A percentile compares a stretch with the other conserved stretches of the same genome.
These are phyloP conservation scores for Suncus etruscus DNA, from an alignment of 2,113 vertebrate genomes.

Conservation along the genomic window DNA sequence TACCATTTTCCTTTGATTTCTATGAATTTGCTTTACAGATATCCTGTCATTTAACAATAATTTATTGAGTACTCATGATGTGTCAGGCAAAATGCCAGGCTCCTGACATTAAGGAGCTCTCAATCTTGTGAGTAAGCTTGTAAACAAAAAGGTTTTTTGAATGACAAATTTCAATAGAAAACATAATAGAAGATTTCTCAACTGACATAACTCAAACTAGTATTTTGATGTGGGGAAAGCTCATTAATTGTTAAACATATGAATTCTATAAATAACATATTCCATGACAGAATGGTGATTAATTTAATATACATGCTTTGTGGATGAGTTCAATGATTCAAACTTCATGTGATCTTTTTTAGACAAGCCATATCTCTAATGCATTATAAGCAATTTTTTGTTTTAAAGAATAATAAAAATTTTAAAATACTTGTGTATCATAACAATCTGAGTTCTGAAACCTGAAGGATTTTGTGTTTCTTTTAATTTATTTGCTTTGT, in stretches of 20 bases:
- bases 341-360: conserved; percentile 18
- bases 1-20: conserved; percentile 72
- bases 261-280: not conserved
- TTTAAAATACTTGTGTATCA: not conserved
- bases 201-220: conserved; percentile 40
- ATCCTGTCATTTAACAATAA: conserved; percentile 73
- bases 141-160: conserved; percentile 69
- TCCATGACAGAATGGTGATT: conserved; percentile 25
- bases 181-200: conserved; percentile 56
- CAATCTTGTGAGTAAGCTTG: conserved; percentile 55
- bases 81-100: conserved; percentile 77
- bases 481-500: too few relatives aligned
- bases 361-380: not conserved
- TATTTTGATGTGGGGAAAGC: conserved; percentile 61
- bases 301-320: conserved; percentile 55
- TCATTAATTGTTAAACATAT: conserved; percentile 8
- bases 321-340: not conserved
- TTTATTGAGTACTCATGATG: conserved; percentile 70
- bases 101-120: conserved; percentile 70
- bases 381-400: not conserved
- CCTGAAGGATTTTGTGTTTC: not conserved
- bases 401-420: conserved; percentile 39
- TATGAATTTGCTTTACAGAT: conserved; percentile 75
- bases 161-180: conserved; percentile 65
- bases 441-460: conserved; percentile 18